Conservation (phyloP, 37 sponge, comb jelly and placozoan species). For the Corticium candelabrum region DNA sequence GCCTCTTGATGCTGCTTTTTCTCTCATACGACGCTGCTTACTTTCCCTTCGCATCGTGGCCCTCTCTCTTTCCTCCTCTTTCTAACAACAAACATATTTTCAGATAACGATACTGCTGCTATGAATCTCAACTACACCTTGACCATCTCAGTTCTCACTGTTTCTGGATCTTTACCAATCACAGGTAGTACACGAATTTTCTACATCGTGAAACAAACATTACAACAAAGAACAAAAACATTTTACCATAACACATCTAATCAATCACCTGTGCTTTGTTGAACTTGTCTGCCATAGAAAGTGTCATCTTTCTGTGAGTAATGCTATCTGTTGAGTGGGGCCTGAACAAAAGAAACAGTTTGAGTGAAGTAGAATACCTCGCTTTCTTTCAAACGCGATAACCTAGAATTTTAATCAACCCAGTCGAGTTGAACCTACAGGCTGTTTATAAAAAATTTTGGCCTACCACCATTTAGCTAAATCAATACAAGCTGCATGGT, state of each 20-base stretch:
- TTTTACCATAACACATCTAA: conserved; percentile 11
- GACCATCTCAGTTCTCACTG: conserved; percentile 45
- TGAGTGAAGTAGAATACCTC: no score
- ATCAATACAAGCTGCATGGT: no score
- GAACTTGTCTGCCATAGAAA: conserved; percentile 89
- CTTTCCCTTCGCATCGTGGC: conserved; percentile 52
- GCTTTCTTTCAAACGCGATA: no score
- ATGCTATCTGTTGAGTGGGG: conserved; percentile 94
- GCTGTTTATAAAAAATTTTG: no score
- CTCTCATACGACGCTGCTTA: conserved; percentile 58
- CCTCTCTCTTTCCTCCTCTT: conserved; percentile 67
- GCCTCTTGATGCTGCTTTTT: conserved; percentile 27
- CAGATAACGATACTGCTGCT: not conserved
- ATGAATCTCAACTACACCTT: conserved; percentile 33
- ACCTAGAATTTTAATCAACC: no score
- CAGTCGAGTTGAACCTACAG: no score
- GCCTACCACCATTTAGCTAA: no score
- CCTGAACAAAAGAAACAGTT: conserved; percentile 27
- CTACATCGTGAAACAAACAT: conserved; percentile 13
- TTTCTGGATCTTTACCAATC: conserved; percentile 85
- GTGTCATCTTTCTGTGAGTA: conserved; percentile 91
- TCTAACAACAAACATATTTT: conserved; percentile 23
- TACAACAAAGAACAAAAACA: not conserved
- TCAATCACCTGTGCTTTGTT: conserved; percentile 59
- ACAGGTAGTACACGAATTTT: conserved; percentile 89